These are phyloP conservation scores for Lepilemur ruficaudatus DNA, from an alignment of 2,797 vertebrate genomes.

Conservation along the genomic window DNA sequence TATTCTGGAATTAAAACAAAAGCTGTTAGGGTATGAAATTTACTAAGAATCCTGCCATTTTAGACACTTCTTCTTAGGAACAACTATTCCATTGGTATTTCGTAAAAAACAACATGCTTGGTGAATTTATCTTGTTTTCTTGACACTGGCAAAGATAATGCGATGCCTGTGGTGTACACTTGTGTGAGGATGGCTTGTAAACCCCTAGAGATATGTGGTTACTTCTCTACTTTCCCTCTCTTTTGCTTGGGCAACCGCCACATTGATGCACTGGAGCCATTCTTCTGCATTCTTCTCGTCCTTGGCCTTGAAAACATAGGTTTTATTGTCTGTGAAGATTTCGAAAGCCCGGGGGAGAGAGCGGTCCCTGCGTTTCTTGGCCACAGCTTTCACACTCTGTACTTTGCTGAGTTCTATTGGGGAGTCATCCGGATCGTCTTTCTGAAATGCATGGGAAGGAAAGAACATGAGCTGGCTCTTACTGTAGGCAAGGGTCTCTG, in stretches of 20 bases:
- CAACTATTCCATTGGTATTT: not conserved
- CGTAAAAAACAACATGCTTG: not conserved
- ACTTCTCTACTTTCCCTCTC: constrained; percentile 92
- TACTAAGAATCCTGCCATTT: not conserved
- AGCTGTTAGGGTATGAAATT: not conserved
- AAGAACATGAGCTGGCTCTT: not conserved
- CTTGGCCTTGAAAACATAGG: constrained; percentile 94
- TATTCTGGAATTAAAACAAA: not conserved
- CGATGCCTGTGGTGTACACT: not conserved
- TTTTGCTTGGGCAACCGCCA: constrained; percentile 93
- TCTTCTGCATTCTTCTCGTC: constrained; percentile 93
- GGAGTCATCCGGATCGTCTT: constrained; percentile 93
- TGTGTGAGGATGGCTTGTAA: not conserved
- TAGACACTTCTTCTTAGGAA: not conserved
- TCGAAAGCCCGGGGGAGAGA: constrained; percentile 95
- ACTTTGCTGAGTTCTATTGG: constrained; percentile 98
- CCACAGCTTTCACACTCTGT: constrained; percentile 94
- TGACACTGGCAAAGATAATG: not conserved
- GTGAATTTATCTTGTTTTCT: not conserved
- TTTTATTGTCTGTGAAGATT: constrained; percentile 95
- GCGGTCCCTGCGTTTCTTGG: constrained; percentile 92
- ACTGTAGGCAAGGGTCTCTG: not conserved
- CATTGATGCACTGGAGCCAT: constrained; percentile 97
- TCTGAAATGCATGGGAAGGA: constrained; percentile 85
- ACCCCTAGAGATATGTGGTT: constrained; percentile 92